Evolutionary conservation across 1,140 invertebrate genomes (phyloP).

Genomic region (Panulirus ornatus): DNA sequence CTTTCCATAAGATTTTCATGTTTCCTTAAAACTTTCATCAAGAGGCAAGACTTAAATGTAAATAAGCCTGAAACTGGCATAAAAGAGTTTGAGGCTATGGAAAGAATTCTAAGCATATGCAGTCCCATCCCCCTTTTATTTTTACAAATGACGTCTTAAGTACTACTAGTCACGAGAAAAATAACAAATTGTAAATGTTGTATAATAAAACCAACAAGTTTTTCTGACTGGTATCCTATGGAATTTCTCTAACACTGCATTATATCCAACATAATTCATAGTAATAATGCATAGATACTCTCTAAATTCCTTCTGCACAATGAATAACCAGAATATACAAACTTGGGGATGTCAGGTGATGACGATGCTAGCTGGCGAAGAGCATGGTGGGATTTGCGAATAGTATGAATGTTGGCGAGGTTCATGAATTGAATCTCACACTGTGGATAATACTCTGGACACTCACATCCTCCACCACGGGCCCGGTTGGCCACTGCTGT

Average conservation of each 20-base stretch:
- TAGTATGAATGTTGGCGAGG: slow-evolving; percentile 96
- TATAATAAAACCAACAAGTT: not conserved
- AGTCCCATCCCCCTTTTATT: too few relatives aligned
- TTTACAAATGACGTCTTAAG: too few relatives aligned
- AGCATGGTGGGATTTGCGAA: slow-evolving; percentile 85
- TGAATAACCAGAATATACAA: not conserved
- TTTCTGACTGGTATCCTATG: not conserved
- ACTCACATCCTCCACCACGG: slow-evolving; percentile 96
- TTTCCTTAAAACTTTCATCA: too few relatives aligned
- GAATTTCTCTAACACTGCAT: not conserved
- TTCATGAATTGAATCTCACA: slow-evolving; percentile 98
- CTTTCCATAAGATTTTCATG: too few relatives aligned
- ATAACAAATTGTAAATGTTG: too few relatives aligned
- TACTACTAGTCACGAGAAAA: too few relatives aligned
- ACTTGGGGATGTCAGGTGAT: slow-evolving; percentile 68
- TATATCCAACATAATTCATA: too few relatives aligned
- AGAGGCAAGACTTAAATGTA: too few relatives aligned
- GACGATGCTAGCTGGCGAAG: slow-evolving; percentile 77
- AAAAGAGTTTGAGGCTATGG: too few relatives aligned
- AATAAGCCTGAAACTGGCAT: too few relatives aligned
- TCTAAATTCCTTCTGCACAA: not conserved
- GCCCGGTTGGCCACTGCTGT: slow-evolving; percentile 97
- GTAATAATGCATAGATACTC: too few relatives aligned
- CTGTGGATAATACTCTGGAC: slow-evolving; percentile 94
- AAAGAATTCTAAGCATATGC: too few relatives aligned